Evolutionary conservation across 1,140 invertebrate genomes (phyloP), one percentile per base, ranked within the genome.

Genomic region (Papilio machaon): DNA sequence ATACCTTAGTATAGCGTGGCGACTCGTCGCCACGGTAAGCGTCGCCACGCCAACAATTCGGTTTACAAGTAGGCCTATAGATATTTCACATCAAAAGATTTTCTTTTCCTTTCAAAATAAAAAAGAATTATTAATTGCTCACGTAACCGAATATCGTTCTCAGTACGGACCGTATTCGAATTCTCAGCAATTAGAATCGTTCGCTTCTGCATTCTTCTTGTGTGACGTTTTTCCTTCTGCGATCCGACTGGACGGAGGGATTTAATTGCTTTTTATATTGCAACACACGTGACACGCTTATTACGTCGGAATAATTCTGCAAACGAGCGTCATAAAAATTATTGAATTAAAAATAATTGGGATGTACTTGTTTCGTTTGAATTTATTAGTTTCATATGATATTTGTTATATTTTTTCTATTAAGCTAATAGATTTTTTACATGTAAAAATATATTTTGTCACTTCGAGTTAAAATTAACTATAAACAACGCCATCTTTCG

Each of bases 241-340:
- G 13, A 49, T 30, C n/a, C 19, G 74, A 47, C 35, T 47, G 13
- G 74, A 47, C 47, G 74, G 46, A 17, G 47, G 11, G 3, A 35
- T 76, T 76, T 76, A 52, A 70, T 70, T 70, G 64, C 64, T 70
- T 70, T 67, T 70, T 70, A 70, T 70, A 70, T 70, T 38, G 64
- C 64, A 30, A 70, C 64, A 70, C 64, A 23, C 64, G 30, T 23
- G 23, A 64, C 19, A 70, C 64, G 30, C 64, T 70, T 70, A 70
- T 70, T 17, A 70, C 64, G 64, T 38, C 15, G 1, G 64, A 15
- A 70, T 70, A 13, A 70, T 35, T 38, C 35, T 70, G 13, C 64
- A 70, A 70, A 38, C 13, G 64, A 67, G 11, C 60, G 23, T 6
- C 8, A 30, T 30, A 23, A 35, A 67, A 35, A 9, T 13, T 23